Evolutionary conservation across 2,113 vertebrate genomes (phyloP).

Genomic region (Cebus imitator): DNA sequence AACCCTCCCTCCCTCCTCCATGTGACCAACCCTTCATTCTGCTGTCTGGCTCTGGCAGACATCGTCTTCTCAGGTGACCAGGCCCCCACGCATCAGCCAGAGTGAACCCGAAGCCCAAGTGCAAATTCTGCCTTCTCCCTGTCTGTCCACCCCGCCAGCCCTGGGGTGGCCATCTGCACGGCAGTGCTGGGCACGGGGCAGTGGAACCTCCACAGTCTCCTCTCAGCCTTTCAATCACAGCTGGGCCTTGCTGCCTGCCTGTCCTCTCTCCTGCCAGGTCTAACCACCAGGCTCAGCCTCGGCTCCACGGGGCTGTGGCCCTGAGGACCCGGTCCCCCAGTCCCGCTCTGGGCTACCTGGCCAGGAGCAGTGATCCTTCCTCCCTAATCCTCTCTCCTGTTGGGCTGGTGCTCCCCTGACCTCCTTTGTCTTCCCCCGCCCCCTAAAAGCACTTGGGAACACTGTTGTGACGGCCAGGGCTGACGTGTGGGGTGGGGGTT

Average conservation of each 20-base stretch:
- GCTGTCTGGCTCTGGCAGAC: not conserved
- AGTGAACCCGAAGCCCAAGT: no score
- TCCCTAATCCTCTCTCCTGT: no score
- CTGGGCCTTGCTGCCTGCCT: accelerated
- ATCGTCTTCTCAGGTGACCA: accelerated
- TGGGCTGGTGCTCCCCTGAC: no score
- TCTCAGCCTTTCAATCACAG: no score
- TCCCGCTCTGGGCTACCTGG: no score
- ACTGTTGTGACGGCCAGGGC: no score
- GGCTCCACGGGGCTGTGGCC: not conserved
- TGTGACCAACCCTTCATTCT: no score
- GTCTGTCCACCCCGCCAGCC: not conserved
- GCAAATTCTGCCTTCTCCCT: not conserved
- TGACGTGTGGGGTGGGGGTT: not conserved
- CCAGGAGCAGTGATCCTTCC: no score
- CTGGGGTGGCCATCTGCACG: accelerated
- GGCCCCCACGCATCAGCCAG: not conserved
- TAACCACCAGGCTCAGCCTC: not conserved
- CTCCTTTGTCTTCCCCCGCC: not conserved
- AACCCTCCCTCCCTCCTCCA: not conserved
- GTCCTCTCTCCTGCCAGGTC: not conserved
- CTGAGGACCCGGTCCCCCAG: accelerated
- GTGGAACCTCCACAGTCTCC: not conserved
- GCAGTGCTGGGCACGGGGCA: no score
- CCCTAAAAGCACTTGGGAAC: not conserved